Percentiles rank a stretch among this genome's conserved stretches.
Conservation (phyloP, 1,140 invertebrate species). For the Formica exsecta region DNA sequence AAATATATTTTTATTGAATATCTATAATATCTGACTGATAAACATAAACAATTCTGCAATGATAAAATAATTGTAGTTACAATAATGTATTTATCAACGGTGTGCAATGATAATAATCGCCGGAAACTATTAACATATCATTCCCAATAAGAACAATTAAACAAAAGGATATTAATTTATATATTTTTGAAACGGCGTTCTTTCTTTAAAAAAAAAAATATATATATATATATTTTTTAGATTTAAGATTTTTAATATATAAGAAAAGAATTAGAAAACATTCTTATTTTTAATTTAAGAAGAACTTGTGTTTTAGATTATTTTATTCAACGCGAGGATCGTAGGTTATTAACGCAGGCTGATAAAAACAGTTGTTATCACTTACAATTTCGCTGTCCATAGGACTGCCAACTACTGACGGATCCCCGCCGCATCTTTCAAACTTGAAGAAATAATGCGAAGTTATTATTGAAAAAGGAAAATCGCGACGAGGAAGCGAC, state of each 20-base stretch:
- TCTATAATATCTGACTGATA: neutral
- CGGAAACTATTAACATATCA: neutral
- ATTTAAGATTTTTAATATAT: too few relatives aligned
- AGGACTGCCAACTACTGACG: conserved; percentile 79
- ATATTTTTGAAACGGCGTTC: neutral
- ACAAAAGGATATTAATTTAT: neutral
- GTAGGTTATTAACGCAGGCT: neutral
- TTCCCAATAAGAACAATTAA: neutral
- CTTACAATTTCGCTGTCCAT: conserved; percentile 82
- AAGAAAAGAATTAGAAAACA: neutral
- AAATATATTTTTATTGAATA: neutral
- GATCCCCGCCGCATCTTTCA: conserved; percentile 80
- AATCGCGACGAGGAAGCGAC: neutral
- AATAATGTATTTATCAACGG: neutral
- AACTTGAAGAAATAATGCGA: conserved; percentile 13
- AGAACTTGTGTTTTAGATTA: neutral
- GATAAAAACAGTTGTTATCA: conserved; percentile 49
- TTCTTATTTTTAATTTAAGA: neutral
- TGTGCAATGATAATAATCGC: neutral
- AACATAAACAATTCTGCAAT: neutral
- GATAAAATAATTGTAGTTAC: neutral
- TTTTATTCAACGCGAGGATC: neutral
- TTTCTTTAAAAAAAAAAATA: neutral
- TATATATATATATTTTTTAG: neutral
- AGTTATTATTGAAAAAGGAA: neutral